Evolutionary conservation across 2,113 vertebrate species (phyloP), one percentile per base, ranked within the genome.

Genomic region (Pteropus alecto): DNA sequence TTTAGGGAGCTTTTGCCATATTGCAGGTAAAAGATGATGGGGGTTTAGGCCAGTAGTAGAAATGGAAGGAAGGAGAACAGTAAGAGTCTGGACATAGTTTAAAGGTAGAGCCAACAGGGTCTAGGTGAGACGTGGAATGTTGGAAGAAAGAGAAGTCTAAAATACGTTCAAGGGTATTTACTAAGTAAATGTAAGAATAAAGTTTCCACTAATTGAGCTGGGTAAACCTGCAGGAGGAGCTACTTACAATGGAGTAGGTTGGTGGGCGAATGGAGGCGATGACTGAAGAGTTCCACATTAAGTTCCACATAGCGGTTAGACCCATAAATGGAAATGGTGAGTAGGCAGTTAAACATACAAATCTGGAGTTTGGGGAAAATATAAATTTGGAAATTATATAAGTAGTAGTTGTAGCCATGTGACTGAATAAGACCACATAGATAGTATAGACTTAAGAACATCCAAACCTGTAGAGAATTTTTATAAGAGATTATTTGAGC

Each of bases 241-340:
- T 46, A 8, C 6, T 56, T 71, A 24, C 33, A 11, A 18, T 43
- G 1, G 11, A 16, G 7, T 28, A 22, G 18, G 30, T 24, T 43
- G 1, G 18, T 9, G 3, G 6, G 5, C 13, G 7, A 15, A 46
- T 21, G 7, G 21, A 46, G 18, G 24, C 12, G 18, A 13, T 18
- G 11, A 58, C 28, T 14, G 8, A 63, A 14, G 22, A 13, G 22
- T 70, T 93, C 24, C n/a, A n/a, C 77, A 58, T 9, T 28, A 60
- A 35, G 2, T 90, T 26, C 46, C 48, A 87, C 26, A 41, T 24
- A 41, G 30, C 18, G 35, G 54, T 58, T 84, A 77, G 54, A 71
- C 6, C 58, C 56, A 4, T 24, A 76, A 61, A 38, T 71, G 71
- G 35, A 93, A 68, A 70, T 70, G 70, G 21, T 56, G n/a, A 78